Conservation (phyloP, 2,113 vertebrate genomes). For the Engraulis encrasicolus region DNA sequence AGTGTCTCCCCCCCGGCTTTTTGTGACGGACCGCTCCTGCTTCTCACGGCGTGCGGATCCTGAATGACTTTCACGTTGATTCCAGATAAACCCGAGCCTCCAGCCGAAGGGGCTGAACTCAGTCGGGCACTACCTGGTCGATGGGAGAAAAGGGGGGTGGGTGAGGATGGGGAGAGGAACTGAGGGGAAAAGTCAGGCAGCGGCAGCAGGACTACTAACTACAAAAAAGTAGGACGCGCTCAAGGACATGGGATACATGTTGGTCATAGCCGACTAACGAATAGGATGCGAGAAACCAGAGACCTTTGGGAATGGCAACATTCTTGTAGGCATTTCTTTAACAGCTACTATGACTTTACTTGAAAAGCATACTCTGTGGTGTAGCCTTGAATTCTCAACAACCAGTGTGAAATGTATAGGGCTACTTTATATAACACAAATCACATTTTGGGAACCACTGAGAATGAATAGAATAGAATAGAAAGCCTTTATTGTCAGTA, state of each 20-base stretch:
- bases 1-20: constrained; percentile 59
- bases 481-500: too few species aligned
- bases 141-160: constrained; percentile 49
- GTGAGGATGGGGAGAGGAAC: constrained; percentile 57
- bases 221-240: constrained; percentile 53
- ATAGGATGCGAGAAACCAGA: constrained; percentile 36
- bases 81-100: constrained; percentile 83
- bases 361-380: too few species aligned
- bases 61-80: constrained; percentile 63
- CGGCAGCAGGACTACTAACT: constrained; percentile 42
- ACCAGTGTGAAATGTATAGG: too few species aligned
- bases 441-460: too few species aligned
- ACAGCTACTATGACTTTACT: too few species aligned
- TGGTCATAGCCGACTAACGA: constrained; percentile 30
- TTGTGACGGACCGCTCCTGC: constrained; percentile 64
- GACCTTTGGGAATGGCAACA: background rate
- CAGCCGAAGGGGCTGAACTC: constrained; percentile 77
- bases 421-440: too few species aligned
- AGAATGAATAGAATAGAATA: too few species aligned
- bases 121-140: constrained; percentile 37
- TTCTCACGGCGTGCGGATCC: constrained; percentile 67
- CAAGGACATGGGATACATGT: constrained; percentile 24
- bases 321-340: background rate
- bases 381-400: too few species aligned
- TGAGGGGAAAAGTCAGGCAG: constrained; percentile 40